phyloP scores from a whole-genome alignment of 1,140 invertebrate genomes.

The Drosophila triauraria region DNA sequence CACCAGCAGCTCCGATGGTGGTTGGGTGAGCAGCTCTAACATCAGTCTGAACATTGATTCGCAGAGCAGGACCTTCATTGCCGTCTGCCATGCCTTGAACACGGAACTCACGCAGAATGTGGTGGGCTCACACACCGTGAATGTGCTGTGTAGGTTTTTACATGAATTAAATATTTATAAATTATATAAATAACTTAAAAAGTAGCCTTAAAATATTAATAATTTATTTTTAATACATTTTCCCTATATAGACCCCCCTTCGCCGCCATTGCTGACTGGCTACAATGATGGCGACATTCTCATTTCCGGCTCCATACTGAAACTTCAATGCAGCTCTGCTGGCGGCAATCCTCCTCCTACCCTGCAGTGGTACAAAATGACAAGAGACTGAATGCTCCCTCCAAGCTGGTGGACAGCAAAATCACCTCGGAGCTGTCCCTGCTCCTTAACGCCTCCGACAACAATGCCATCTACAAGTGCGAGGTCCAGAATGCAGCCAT shows the following conservation, averaged over 20 bases:
- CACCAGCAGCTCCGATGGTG: slow-evolving; percentile 89
- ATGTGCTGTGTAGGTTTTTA: slow-evolving; percentile 94
- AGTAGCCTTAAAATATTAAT: background rate
- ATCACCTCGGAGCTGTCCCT: slow-evolving; percentile 93
- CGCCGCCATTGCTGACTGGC: slow-evolving; percentile 93
- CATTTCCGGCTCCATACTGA: slow-evolving; percentile 93
- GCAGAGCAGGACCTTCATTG: slow-evolving; percentile 90
- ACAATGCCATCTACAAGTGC: slow-evolving; percentile 95
- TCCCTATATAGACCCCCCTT: slow-evolving; percentile 92
- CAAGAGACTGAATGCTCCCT: slow-evolving; percentile 89
- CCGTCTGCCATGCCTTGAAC: slow-evolving; percentile 95
- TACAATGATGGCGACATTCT: slow-evolving; percentile 92
- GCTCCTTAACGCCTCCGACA: slow-evolving; percentile 94
- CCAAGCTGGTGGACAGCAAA: slow-evolving; percentile 90
- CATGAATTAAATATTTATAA: background rate
- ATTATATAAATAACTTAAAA: background rate
- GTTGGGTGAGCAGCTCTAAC: slow-evolving; percentile 95
- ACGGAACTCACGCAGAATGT: slow-evolving; percentile 93
- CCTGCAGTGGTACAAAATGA: slow-evolving; percentile 96
- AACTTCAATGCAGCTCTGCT: slow-evolving; percentile 94
- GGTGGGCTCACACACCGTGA: slow-evolving; percentile 94
- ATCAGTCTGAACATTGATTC: slow-evolving; percentile 92
- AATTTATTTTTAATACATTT: background rate
- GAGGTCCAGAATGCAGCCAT: slow-evolving; percentile 96
- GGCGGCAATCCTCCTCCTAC: slow-evolving; percentile 97